These are phyloP conservation scores for Valencia hispanica DNA, from an alignment of 2,797 vertebrate species.

Conservation along the genomic window DNA sequence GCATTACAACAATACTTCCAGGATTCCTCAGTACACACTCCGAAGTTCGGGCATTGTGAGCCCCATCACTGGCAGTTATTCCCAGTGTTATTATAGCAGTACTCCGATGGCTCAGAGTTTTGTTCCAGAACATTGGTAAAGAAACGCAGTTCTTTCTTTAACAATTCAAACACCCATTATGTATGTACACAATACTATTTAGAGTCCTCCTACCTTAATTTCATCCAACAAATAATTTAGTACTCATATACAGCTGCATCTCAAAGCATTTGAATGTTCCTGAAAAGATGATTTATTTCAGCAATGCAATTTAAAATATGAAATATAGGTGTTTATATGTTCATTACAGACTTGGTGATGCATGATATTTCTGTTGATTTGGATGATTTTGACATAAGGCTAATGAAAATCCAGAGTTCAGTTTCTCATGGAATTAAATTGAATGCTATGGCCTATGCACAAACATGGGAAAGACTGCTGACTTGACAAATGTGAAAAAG, in stretches of 20 bases:
- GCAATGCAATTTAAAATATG: not conserved
- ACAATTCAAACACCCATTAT: no score
- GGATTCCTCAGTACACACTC: no score
- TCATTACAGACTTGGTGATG: not conserved
- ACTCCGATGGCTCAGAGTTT: not conserved
- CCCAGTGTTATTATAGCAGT: no score
- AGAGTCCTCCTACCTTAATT: not conserved
- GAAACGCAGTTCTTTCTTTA: not conserved
- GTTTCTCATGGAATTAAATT: not conserved
- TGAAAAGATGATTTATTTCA: not conserved
- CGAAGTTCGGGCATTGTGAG: no score
- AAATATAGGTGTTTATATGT: no score
- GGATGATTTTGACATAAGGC: not conserved
- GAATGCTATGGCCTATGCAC: not conserved
- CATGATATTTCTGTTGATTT: not conserved
- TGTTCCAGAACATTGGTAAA: not conserved
- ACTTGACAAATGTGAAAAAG: no score
- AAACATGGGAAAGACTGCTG: not conserved
- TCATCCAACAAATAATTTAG: not conserved
- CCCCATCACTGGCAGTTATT: no score
- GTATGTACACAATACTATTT: no score
- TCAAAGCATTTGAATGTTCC: not conserved
- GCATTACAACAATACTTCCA: no score
- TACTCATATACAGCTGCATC: not conserved
- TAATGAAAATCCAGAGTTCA: not conserved